Conservation (phyloP, 1,140 invertebrate genomes). For the Venustaconcha ellipsiformis region DNA sequence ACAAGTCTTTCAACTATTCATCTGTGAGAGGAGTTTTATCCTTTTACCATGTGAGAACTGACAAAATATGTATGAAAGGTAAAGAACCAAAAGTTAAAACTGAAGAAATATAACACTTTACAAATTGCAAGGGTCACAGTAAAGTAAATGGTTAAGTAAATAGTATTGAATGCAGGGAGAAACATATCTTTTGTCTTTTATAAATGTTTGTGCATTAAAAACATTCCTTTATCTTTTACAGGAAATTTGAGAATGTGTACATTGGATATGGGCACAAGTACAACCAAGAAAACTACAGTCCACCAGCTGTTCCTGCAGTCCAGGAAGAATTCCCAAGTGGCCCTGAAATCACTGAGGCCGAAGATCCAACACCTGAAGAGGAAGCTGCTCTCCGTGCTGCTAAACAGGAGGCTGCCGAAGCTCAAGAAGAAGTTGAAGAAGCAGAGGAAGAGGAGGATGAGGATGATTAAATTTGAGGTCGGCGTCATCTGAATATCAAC, state of each 20-base stretch:
- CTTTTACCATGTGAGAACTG: too few relatives aligned
- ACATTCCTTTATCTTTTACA: slow-evolving; percentile 50
- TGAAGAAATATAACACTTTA: too few relatives aligned
- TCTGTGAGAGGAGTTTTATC: too few relatives aligned
- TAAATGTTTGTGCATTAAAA: not conserved
- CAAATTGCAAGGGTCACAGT: too few relatives aligned
- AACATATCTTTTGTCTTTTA: not conserved
- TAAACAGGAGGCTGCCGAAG: slow-evolving; percentile 62
- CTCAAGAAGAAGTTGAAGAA: slow-evolving; percentile 66
- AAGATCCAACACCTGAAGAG: slow-evolving; percentile 69
- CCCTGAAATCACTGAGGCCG: slow-evolving; percentile 68
- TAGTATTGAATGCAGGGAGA: too few relatives aligned
- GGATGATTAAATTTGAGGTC: slow-evolving; percentile 48
- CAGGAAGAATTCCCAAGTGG: slow-evolving; percentile 67
- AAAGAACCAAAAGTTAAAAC: too few relatives aligned
- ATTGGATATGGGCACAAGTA: slow-evolving; percentile 86
- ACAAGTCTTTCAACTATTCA: too few relatives aligned
- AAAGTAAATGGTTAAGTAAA: too few relatives aligned
- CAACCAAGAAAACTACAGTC: slow-evolving; percentile 78
- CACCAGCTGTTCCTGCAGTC: slow-evolving; percentile 72
- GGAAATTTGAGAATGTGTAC: slow-evolving; percentile 82
- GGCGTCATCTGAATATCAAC: too few relatives aligned
- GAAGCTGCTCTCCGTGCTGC: slow-evolving; percentile 66
- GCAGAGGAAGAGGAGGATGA: slow-evolving; percentile 66
- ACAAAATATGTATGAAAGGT: too few relatives aligned